Evolutionary conservation across 2,888 invertebrate genomes (phyloP).

Genomic region (Pseudococcus viburni): DNA sequence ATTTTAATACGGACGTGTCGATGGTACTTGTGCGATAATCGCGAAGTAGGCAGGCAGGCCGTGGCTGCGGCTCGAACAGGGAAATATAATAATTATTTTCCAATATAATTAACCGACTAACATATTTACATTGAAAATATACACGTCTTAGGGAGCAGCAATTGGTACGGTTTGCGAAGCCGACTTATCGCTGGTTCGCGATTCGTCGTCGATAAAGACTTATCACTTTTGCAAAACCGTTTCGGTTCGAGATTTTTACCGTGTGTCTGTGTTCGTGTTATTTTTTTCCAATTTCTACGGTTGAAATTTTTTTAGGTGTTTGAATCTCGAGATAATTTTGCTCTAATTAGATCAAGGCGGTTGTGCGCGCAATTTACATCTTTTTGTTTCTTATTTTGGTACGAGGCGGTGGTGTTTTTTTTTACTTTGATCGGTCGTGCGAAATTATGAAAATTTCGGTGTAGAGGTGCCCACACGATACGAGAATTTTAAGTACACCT

Average conservation of each 20-base stretch:
- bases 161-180: background rate
- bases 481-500: background rate
- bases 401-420: background rate
- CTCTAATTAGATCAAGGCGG: background rate
- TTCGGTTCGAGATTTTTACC: background rate
- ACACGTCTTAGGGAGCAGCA: background rate
- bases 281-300: background rate
- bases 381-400: background rate
- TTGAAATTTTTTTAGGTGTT: background rate
- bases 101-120: slow-evolving; percentile 31
- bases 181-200: background rate
- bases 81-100: slow-evolving; percentile 5
- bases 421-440: background rate
- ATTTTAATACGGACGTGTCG: background rate
- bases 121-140: background rate
- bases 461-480: background rate
- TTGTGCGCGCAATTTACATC: background rate
- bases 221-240: background rate
- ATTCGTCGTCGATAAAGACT: background rate
- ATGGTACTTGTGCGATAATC: slow-evolving; percentile 1
- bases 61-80: background rate
- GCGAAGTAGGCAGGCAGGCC: background rate
- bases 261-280: background rate
- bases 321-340: background rate
- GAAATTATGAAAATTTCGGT: background rate